Evolutionary conservation across 2,797 vertebrate species (phyloP), one percentile per base, ranked within the genome.

Genomic region (Sus cebifrons): DNA sequence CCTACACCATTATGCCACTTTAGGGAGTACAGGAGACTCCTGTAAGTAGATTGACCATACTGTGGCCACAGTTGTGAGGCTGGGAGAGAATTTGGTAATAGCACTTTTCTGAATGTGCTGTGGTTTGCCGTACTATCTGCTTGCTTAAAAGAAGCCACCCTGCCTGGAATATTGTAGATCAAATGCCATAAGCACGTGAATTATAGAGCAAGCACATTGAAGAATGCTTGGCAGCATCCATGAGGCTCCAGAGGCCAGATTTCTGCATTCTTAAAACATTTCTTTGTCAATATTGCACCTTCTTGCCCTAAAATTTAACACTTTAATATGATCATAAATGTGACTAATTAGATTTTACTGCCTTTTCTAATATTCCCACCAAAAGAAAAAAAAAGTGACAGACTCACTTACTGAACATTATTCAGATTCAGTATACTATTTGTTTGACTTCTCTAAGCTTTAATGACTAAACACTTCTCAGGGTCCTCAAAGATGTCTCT

Each of bases 281-380:
- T 88, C 2, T 79, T 93, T 49, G 8, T 84, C 3, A 32, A 11
- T 20, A 18, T 81, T 92, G 5, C 0, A 32, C 8, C 7, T 83
- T 85, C 58, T 83, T 81, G 6, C 64, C 27, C 25, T 74, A 67
- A 85, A 82, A 67, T 71, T 6, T 32, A 68, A 44, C 21, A 29
- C 4, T 78, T 20, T 27, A 73, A n/a, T 75, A 83, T 86, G 13
- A 88, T 86, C 8, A 21, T 21, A 85, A 79, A 36, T 58, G 49
- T 56, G 29, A 14, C n/a, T 49, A 88, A 6, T 90, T 96, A 44
- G 27, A 71, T 92, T 90, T 84, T 54, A 29, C 68, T 60, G 44
- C 5, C 18, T 68, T 81, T 25, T 74, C 21, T 20, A 49, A 40
- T 1, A 40, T 3, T 36, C 21, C 13, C 1, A 29, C 15, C 27